Evolutionary conservation across 2,113 vertebrate genomes (phyloP), one percentile per base, ranked within the genome.

Genomic region (Tretioscincus oriximinensis): DNA sequence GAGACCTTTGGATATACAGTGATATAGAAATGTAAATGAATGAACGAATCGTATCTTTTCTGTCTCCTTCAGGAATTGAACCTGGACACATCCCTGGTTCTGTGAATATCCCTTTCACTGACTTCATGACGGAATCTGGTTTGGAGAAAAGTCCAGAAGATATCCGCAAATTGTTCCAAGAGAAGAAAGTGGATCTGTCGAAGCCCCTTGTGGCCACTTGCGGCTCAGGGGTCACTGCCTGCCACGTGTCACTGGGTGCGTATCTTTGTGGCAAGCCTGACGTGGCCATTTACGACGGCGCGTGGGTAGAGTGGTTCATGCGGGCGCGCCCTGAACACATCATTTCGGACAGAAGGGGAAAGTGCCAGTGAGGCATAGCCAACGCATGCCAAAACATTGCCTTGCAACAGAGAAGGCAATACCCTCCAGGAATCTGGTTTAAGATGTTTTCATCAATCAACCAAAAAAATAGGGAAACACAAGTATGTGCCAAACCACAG

Each of bases 251-350:
- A 0, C 94, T 99, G 73, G 97, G 96, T 0, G 97, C 98, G 4
- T 95, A 97, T 88, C 93, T 98, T 64, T 97, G 98, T 0, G 98
- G 97, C 60, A 95, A 98, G 81, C 90, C 96, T 0, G 94, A 95
- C 0, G 95, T 96, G 2, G 92, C 95, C 2, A 87, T 99, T 81
- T 99, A 99, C 0, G 98, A 99, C 0, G 98, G 98, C 11, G 95
- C 98, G 73, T 99, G 98, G 98, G 88, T 94, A 1, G 98, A 99
- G 82, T 99, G 98, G 98, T 99, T 97, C 86, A 94, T 95, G 92
- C 92, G 95, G 1, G 97, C 98, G 18, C 88, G 87, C 11, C 96
- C 97, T 0, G 96, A 98, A 73, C 88, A 96, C 1, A 74, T 99
- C 73, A 92, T 99, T 87, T 97, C 98, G 0, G 97, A 98, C 88